Base-by-base conservation (phyloP, 1,140 invertebrate species). In the Pseudachorutes palmiensis region DNA sequence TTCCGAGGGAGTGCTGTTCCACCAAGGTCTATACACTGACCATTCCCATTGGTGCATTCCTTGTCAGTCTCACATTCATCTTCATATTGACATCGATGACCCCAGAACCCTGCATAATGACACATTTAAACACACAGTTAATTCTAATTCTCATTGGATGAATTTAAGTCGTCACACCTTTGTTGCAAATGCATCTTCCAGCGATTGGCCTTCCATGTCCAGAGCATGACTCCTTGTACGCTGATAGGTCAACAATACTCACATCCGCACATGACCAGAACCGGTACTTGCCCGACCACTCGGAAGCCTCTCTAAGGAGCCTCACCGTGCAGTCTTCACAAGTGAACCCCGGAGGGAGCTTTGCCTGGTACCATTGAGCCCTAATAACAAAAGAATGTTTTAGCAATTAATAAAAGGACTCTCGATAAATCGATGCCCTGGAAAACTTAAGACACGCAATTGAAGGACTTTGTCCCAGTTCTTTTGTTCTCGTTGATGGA, bases 241-340 rank as follows among this genome's bases (percentile, higher is more conserved):
- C 80, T 68, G 55, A 65, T 60, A 51, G 66, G 32, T 64, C 45
- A 41, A 72, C 30, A 70, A 97, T 90, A 75, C 96, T 91, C 55
- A 98, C 87, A 79, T 98, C 94, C 1, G 94, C 90, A 75, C 95
- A 98, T 0, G 91, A 94, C 90, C 91, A 94, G 80, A 97, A 97
- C 70, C 86, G 81, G 77, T 95, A 97, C 71, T 80, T 84, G 14
- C 80, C 79, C 0, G 87, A 86, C 92, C 92, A 97, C 80, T 98
- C 93, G 24, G 84, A 82, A 0, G 94, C 94, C 78, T 97, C 88
- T 0, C 93, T 80, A 12, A 95, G 82, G 62, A 98, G 79, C 59
- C 94, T 83, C 36, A 98, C 81, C 0, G 92, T 92, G 78, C 95
- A 98, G 77, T 94, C 90, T 32, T 81, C 82, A 76, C 95, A 98